Conservation (phyloP, 2,797 vertebrate genomes). For the Sebastiscus tertius region DNA sequence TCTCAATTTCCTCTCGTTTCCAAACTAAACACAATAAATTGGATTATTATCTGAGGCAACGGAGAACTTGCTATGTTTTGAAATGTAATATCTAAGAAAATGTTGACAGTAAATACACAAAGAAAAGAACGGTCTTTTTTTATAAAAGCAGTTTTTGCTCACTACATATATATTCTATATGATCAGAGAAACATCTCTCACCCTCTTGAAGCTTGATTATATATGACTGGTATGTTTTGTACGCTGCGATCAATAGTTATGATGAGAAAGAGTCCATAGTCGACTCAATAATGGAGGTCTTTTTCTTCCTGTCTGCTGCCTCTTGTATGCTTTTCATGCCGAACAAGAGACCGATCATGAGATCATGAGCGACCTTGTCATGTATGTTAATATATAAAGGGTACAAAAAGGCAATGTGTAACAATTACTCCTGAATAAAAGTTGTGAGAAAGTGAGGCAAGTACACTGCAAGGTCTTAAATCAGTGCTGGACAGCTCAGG, state of each 20-base stretch:
- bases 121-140: neutral
- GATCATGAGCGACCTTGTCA: neutral
- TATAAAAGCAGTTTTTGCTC: neutral
- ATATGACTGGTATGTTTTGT: neutral
- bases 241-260: neutral
- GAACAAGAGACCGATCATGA: neutral
- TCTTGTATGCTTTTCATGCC: neutral
- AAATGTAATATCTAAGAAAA: conserved; percentile 12
- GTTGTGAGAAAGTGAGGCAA: conserved; percentile 38
- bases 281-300: neutral
- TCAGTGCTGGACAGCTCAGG: conserved; percentile 50
- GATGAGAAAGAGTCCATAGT: neutral
- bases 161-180: no score
- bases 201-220: neutral
- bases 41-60: neutral
- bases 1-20: conserved; percentile 59
- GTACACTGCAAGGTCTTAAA: conserved; percentile 55
- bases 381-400: neutral
- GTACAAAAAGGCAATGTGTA: neutral
- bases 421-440: conserved; percentile 33
- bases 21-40: conserved; percentile 37
- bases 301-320: neutral
- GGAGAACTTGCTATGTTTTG: neutral
- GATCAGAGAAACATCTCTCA: neutral
- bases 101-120: neutral